These are phyloP conservation scores for Callaeas wilsoni DNA, from an alignment of 2,113 vertebrate species.

Conservation along the genomic window DNA sequence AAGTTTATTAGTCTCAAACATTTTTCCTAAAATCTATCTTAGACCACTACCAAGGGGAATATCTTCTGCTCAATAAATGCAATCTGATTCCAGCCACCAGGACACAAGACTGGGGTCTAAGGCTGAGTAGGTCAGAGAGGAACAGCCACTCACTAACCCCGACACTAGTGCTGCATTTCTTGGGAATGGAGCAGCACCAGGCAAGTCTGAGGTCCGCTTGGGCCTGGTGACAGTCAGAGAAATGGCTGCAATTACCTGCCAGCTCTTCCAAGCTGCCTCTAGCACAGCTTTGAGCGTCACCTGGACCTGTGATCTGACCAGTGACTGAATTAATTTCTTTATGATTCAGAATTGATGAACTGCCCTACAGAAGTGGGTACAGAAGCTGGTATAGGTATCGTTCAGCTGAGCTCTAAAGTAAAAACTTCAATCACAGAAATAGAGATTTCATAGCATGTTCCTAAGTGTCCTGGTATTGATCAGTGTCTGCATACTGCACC, in stretches of 20 bases:
- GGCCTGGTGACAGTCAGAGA: background rate
- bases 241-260: background rate
- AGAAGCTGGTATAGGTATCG: background rate
- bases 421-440: background rate
- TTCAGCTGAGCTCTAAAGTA: background rate
- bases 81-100: background rate
- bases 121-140: background rate
- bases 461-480: background rate
- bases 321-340: background rate
- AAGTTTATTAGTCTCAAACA: background rate
- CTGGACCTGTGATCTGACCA: background rate
- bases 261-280: background rate
- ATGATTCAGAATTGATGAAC: background rate
- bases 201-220: background rate
- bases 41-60: background rate
- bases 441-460: background rate
- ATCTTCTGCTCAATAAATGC: background rate
- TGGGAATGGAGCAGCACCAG: background rate
- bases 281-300: background rate
- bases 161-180: background rate
- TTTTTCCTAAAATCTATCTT: background rate
- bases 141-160: background rate
- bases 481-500: background rate
- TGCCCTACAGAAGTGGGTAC: background rate
- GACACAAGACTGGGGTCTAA: background rate